Base-by-base conservation (phyloP, 2,113 vertebrate species). In the Camelus dromedarius region DNA sequence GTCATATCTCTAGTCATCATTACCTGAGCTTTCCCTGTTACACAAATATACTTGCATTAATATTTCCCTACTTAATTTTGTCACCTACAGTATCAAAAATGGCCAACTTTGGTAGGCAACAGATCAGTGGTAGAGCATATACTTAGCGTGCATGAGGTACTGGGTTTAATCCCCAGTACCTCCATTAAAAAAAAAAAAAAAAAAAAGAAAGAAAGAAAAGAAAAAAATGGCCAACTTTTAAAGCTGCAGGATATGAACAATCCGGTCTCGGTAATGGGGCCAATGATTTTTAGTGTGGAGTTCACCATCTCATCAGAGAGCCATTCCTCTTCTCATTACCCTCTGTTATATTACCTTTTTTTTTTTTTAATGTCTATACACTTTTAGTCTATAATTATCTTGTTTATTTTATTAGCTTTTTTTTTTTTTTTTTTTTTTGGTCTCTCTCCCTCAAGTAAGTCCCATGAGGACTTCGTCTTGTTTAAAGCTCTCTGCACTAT, bases 21-120 rank as follows among this genome's bases (percentile, higher is more conserved):
- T 24, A 70, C 26, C 13, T 42, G 48, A 89, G 35, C 4, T 28
- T 93, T 42, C 70, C 52, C 54, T 2, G 11, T n/a, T 62, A 76
- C 13, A 46, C 46, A 79, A 75, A 77, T 19, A 42, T 3, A 95
- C 1, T 2, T 26, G 6, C 52, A 85, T 30, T 38, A 85, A 38
- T 22, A 85, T 46, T 32, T 89, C 64, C 26, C 35, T 92, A 82
- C 30, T 85, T 92, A 70, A 94, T 64, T 64, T 64, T 92, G 54
- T 81, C 80, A 76, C 30, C 32, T 84, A 50, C 14, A 92, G 11
- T 56, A 81, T 32, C 73, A 93, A 76, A 81, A 79, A 35, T 38
- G 22, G 73, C 5, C 52, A 81, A 32, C 42, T 77, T 12, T 69
- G 38, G 38, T 42, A 42, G 38, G 38, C 38, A 42, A 42, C 38